phyloP scores from a whole-genome alignment of 1,140 invertebrate genomes.

The Nomia melanderi region DNA sequence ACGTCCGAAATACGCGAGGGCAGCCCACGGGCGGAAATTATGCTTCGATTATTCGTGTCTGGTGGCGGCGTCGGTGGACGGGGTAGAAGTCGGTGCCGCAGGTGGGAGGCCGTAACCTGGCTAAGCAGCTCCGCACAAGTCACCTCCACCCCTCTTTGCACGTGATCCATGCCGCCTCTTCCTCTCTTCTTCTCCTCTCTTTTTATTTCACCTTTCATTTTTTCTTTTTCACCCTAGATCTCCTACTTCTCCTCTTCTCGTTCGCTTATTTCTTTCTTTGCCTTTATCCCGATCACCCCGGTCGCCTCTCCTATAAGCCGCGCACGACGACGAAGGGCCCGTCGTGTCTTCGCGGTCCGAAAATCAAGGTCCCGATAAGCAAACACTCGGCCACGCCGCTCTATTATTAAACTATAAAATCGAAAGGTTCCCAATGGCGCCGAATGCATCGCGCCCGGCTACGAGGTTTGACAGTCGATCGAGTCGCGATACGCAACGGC shows the following conservation, averaged over 20 bases:
- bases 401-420: constrained; percentile 73
- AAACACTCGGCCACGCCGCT: constrained; percentile 66
- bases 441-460: constrained; percentile 13
- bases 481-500: not conserved
- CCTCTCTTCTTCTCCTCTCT: constrained; percentile 28
- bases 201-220: constrained; percentile 43
- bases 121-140: constrained; percentile 39
- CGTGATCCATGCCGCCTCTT: constrained; percentile 38
- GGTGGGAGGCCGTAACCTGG: constrained; percentile 40
- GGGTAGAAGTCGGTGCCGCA: constrained; percentile 17
- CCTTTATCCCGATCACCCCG: constrained; percentile 30
- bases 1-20: constrained; percentile 55
- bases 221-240: not conserved
- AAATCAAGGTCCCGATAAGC: constrained; percentile 68
- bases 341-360: constrained; percentile 54
- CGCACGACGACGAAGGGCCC: constrained; percentile 27
- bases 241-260: not conserved
- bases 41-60: constrained; percentile 65
- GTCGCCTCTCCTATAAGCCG: constrained; percentile 33
- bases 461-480: constrained; percentile 25
- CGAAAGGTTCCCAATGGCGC: constrained; percentile 55
- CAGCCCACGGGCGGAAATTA: constrained; percentile 61
- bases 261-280: constrained; percentile 27
- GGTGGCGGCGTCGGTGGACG: constrained; percentile 37
- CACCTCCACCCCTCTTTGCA: constrained; percentile 24